These are phyloP conservation scores for Diplodus sargus DNA, from an alignment of 2,797 vertebrate species.

Conservation along the genomic window DNA sequence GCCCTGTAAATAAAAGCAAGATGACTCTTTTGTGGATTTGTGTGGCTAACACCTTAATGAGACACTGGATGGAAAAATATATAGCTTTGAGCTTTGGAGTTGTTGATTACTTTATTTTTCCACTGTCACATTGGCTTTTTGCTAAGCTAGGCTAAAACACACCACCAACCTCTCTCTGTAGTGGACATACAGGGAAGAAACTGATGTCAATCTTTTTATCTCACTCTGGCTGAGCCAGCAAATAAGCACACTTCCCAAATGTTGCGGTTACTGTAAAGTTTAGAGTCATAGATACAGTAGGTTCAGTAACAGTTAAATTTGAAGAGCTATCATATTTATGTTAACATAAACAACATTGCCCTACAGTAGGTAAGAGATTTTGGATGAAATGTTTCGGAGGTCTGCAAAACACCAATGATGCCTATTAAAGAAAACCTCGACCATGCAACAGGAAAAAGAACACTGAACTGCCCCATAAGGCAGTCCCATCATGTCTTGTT, in stretches of 20 bases:
- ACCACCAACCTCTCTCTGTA: not conserved
- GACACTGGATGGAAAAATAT: not conserved
- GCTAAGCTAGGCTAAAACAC: not conserved
- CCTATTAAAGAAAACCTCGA: constrained; percentile 90
- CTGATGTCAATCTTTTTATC: not conserved
- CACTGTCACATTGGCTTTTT: not conserved
- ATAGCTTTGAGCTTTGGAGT: not conserved
- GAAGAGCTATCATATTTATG: not conserved
- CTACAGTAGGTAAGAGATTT: not conserved
- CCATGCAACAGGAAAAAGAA: constrained; percentile 88
- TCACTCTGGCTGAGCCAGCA: not conserved
- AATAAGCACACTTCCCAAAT: constrained; percentile 21
- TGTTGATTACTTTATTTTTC: not conserved
- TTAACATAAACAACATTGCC: not conserved
- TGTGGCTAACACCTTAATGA: not conserved
- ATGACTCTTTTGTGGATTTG: not conserved
- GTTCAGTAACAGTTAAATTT: not conserved
- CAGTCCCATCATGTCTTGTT: constrained; percentile 89
- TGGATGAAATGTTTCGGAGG: constrained; percentile 4
- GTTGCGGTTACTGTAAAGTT: constrained; percentile 2
- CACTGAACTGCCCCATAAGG: constrained; percentile 87
- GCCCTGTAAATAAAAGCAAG: no score
- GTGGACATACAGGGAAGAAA: not conserved
- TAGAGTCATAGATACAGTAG: constrained; percentile 3
- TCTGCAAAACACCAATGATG: constrained; percentile 77